phyloP scores from a whole-genome alignment of 2,888 invertebrate genomes.

The Drosophila pseudotalamancana region DNA sequence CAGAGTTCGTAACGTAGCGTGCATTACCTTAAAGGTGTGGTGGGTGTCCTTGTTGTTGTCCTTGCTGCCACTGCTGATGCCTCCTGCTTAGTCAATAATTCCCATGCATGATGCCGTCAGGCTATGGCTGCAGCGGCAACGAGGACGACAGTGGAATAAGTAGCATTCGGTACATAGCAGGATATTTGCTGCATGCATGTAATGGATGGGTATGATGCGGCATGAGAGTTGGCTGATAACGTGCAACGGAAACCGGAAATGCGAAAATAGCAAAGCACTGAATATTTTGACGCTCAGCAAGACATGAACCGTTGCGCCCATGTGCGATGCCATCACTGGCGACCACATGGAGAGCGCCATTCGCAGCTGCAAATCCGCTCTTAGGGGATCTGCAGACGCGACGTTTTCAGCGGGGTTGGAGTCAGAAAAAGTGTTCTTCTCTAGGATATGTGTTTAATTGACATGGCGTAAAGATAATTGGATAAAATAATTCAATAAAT shows the following conservation, averaged over 20 bases:
- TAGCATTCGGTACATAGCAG: conserved; percentile 65
- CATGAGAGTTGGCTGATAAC: conserved; percentile 55
- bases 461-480: neutral
- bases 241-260: conserved; percentile 81
- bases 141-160: conserved; percentile 48
- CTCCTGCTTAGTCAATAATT: conserved; percentile 77
- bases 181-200: conserved; percentile 69
- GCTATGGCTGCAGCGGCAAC: conserved; percentile 17
- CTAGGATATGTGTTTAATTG: neutral
- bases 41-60: conserved; percentile 26
- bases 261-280: conserved; percentile 79
- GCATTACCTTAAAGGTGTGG: conserved; percentile 52
- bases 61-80: conserved; percentile 8
- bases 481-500: neutral
- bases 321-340: conserved; percentile 18
- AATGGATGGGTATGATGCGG: conserved; percentile 50
- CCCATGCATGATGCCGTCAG: conserved; percentile 60
- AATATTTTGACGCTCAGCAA: conserved; percentile 68
- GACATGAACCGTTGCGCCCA: conserved; percentile 15
- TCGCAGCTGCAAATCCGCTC: conserved; percentile 11
- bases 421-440: too few relatives aligned
- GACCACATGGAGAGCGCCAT: conserved; percentile 62
- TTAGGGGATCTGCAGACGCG: conserved; percentile 59
- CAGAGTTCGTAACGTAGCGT: conserved; percentile 48
- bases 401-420: too few relatives aligned